Base-by-base conservation (phyloP, 2,113 vertebrate species). In the Gymnorhina tibicen region DNA sequence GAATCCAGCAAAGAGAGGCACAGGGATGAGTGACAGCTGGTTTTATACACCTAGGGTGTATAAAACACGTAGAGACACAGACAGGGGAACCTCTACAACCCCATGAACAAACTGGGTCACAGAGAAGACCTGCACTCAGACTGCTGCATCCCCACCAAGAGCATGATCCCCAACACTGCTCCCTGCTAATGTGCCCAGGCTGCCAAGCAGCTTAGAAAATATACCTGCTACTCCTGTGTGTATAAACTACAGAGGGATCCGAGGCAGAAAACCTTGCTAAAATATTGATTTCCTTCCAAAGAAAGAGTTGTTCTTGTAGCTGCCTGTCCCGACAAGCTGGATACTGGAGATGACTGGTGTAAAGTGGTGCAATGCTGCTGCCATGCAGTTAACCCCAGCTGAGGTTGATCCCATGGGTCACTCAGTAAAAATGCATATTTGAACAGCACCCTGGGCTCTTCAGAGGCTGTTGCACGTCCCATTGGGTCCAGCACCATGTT, bases 401-500 rank as follows among this genome's bases (percentile, higher is more conserved):
- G 52, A 55, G 46, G 42, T 11, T 30, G 63, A 53, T 70, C n/a
- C 67, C 20, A 6, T 3, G 32, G 46, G 37, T 37, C 2, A 2
- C 32, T 44, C n/a, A 21, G 37, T 39, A 58, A 58, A 72, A 80
- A 84, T 1, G 2, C 0, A 1, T 7, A 7, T 55, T 67, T 64
- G 44, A 53, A 42, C 18, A 63, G 64, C 30, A 62, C 37, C 32
- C n/a, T 60, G 46, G 19, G 46, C 27, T 52, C 63, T 77, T 62
- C 30, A 49, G 44, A 85, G 50, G 52, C 47, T 78, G 47, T 14
- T 77, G 37, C 50, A 26, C 0, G 0, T 58, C 91, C 76, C 0
- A 0, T 15, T 1, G 5, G 10, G 24, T 53, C 33, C 2, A 21
- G 50, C 50, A 76, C 20, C 13, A 1, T 0, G 2, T 70, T 86